Percentiles rank a stretch among this genome's conserved stretches.
Conservation (phyloP, 2,797 vertebrate species). For the Denticeps clupeoides region DNA sequence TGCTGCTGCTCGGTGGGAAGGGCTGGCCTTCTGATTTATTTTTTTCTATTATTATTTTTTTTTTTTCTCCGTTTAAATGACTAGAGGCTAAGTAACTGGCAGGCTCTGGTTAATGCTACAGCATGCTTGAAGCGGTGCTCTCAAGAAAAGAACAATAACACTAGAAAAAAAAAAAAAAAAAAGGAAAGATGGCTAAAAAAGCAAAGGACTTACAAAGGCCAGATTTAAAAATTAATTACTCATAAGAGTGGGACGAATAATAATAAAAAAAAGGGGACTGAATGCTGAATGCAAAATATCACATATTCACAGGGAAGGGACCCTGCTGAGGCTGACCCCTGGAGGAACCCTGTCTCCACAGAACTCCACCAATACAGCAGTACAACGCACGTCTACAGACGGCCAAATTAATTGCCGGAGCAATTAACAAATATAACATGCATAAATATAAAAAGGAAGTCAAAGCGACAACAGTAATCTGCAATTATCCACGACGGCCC, state of each 20-base stretch:
- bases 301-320: no score
- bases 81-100: slow-evolving; percentile 66
- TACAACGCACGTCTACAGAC: no score
- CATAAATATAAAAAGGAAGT: not conserved
- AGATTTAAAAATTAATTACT: slow-evolving; percentile 74
- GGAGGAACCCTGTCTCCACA: not conserved
- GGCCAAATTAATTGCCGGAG: not conserved
- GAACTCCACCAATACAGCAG: not conserved
- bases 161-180: slow-evolving; percentile 36
- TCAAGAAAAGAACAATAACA: slow-evolving; percentile 55
- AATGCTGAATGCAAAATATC: no score
- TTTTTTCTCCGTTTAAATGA: slow-evolving; percentile 58
- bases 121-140: slow-evolving; percentile 63
- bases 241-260: slow-evolving; percentile 59
- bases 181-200: slow-evolving; percentile 33
- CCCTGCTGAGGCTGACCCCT: not conserved
- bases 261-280: slow-evolving; percentile 64
- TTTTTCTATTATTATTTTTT: slow-evolving; percentile 14
- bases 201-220: slow-evolving; percentile 68
- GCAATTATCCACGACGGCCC: slow-evolving; percentile 68
- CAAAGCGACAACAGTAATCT: slow-evolving; percentile 31
- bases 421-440: not conserved
- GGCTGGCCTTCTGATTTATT: slow-evolving; percentile 83
- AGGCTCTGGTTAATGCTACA: slow-evolving; percentile 69
- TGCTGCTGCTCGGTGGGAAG: slow-evolving; percentile 77